Evolutionary conservation across 2,888 invertebrate genomes (phyloP).

Genomic region (Stenchaetothrips biformis): DNA sequence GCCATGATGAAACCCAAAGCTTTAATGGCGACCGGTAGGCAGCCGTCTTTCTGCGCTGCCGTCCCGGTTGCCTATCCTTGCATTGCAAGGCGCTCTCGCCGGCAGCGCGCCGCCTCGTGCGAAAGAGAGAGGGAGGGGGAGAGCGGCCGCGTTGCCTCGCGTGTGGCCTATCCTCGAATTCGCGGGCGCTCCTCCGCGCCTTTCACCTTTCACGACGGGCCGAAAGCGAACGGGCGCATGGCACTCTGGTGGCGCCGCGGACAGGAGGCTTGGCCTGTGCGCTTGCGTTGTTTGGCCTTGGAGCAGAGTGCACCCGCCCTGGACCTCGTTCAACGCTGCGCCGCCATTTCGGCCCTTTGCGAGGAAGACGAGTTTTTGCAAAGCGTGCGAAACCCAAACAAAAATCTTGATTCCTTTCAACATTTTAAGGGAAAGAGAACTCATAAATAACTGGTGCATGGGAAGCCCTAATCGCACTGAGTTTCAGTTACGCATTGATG

Average conservation of each 20-base stretch:
- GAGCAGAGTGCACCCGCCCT: no score
- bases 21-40: not conserved
- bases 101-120: not conserved
- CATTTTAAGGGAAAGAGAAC: no score
- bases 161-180: not conserved
- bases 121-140: not conserved
- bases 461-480: no score
- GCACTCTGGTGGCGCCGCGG: not conserved
- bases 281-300: not conserved
- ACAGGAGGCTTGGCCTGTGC: not conserved
- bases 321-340: no score
- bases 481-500: no score
- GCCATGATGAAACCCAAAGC: no score
- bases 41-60: constrained; percentile 2
- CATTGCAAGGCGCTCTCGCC: not conserved
- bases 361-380: no score
- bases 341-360: no score
- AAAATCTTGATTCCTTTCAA: no score
- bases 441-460: no score
- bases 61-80: not conserved
- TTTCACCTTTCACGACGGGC: not conserved
- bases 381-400: no score
- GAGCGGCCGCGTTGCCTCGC: not conserved
- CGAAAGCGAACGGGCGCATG: not conserved
- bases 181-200: not conserved